Evolutionary conservation across 2,113 vertebrate species (phyloP), one percentile per base, ranked within the genome.

Genomic region (Oostethus manadensis): DNA sequence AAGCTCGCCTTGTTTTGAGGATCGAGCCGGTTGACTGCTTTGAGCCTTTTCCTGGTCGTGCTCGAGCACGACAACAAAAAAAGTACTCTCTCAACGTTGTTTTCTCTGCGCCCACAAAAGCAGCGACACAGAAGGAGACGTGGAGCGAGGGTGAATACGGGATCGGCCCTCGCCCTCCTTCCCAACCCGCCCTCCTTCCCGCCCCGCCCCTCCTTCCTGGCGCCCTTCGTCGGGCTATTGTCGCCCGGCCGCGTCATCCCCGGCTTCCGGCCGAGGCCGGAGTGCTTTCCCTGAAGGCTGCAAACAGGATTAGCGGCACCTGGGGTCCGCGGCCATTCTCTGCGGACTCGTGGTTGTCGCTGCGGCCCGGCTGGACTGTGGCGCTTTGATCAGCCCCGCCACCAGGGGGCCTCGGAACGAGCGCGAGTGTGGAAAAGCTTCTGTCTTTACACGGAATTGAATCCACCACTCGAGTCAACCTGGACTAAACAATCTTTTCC

Each of bases 251-350:
- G 67, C 40, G 16, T 78, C 73, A 79, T 76, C 67, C 64, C 63
- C 51, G 64, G 86, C 86, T 88, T 88, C 87, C 84, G 85, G 84
- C 83, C 79, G 69, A 59, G 75, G 66, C 68, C 63, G 70, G 72
- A 82, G 77, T n/a, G n/a, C 76, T 62, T 72, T 78, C 77, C 83
- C 64, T 68, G 77, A 88, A 80, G 79, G 83, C 69, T 71, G 26
- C 87, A 90, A 88, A 89, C 85, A 88, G 86, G 91, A 92, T 91
- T 92, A 91, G 68, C 21, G 74, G 71, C 83, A 71, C 88, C 90
- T 79, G 79, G 42, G 64, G 88, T 33, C 74, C 89, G 62, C 2
- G 48, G 56, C 74, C 80, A 83, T 89, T 89, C 81, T 81, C 77
- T 81, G 58, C 65, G 83, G 84, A 81, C 87, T 88, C 87, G 80